A percentile compares a stretch with the other conserved stretches of the same genome.
Conservation (phyloP, 2,888 invertebrate genomes). For the Parasteatoda lunata region DNA sequence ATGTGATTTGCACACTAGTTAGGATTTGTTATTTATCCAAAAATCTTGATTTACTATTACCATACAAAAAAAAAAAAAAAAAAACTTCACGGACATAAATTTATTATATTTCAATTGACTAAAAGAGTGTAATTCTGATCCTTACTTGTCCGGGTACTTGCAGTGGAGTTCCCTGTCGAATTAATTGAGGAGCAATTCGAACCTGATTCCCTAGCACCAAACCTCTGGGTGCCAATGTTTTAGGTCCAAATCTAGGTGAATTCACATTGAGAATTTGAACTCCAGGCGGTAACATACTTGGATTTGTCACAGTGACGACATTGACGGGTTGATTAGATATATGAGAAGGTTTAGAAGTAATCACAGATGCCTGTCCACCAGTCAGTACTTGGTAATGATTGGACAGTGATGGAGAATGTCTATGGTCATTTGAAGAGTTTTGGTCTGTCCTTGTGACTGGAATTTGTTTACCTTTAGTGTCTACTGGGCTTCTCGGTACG, state of each 20-base stretch:
- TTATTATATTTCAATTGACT: background rate
- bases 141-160: conserved; percentile 57
- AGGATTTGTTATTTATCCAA: no score
- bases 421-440: conserved; percentile 27
- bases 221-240: conserved; percentile 83
- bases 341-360: conserved; percentile 48
- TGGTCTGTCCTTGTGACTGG: conserved; percentile 15
- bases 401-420: conserved; percentile 33
- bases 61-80: background rate
- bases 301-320: conserved; percentile 69
- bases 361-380: conserved; percentile 53
- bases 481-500: conserved; percentile 39
- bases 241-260: conserved; percentile 81
- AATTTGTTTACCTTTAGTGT: conserved; percentile 27
- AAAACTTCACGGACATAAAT: conserved; percentile 4
- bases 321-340: conserved; percentile 49
- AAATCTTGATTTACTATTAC: no score
- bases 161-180: conserved; percentile 73
- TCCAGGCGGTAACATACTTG: conserved; percentile 63
- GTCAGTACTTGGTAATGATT: conserved; percentile 58
- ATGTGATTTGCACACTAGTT: no score
- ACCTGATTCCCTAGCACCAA: conserved; percentile 80
- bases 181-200: conserved; percentile 79
- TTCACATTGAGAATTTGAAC: conserved; percentile 87
- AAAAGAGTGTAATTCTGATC: background rate